phyloP scores from a whole-genome alignment of 2,888 invertebrate species.

The Sphaeridia pumilis region DNA sequence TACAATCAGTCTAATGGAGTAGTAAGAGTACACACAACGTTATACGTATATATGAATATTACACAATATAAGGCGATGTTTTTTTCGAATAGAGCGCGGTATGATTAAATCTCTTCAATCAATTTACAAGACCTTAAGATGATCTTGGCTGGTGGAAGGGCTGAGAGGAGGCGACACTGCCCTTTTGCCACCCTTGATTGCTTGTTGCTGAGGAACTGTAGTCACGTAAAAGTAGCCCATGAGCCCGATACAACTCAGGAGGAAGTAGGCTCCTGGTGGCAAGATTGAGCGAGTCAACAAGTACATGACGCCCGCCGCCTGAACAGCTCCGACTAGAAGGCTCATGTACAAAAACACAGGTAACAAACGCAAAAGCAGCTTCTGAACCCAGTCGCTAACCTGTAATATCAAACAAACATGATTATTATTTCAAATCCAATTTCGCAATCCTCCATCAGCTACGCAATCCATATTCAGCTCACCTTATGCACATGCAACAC shows the following conservation, averaged over 20 bases:
- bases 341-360: slow-evolving; percentile 31
- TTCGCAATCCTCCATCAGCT: background rate
- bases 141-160: too few species aligned
- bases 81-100: too few species aligned
- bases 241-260: slow-evolving; percentile 24
- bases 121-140: too few species aligned
- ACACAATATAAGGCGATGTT: too few species aligned
- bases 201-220: slow-evolving; percentile 13
- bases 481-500: slow-evolving; percentile 34
- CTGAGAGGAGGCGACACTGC: too few species aligned
- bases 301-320: slow-evolving; percentile 24
- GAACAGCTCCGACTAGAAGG: slow-evolving; percentile 33
- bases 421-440: background rate
- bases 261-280: slow-evolving; percentile 32
- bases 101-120: too few species aligned
- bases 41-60: too few species aligned
- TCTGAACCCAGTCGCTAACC: slow-evolving; percentile 27
- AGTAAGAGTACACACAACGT: too few species aligned
- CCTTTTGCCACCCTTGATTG: background rate
- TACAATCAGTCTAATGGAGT: too few species aligned
- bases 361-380: slow-evolving; percentile 22
- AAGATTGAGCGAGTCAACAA: slow-evolving; percentile 24
- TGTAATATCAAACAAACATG: slow-evolving; percentile 13
- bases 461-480: too few species aligned
- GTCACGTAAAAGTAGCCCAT: slow-evolving; percentile 26